phyloP scores from a whole-genome alignment of 2,888 invertebrate species.

The Heliconius hortense region DNA sequence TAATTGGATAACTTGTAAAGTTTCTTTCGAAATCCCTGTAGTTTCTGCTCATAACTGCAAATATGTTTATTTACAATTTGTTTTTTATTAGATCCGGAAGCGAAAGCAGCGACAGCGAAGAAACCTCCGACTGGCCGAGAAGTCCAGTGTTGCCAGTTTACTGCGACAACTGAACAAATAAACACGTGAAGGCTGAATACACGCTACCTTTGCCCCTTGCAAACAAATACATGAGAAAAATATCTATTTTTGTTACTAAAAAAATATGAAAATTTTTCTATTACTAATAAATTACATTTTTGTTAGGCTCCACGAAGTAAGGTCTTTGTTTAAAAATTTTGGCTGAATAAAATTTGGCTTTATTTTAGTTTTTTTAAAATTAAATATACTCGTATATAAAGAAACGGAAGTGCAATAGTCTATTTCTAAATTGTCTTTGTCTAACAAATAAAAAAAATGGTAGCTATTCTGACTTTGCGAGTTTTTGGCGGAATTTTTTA shows the following conservation, averaged over 20 bases:
- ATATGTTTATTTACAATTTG: background rate
- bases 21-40: too few species aligned
- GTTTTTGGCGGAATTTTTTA: constrained; percentile 20
- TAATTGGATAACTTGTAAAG: too few species aligned
- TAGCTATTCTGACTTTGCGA: constrained; percentile 36
- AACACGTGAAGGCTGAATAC: constrained; percentile 13
- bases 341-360: constrained; percentile 26
- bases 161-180: constrained; percentile 63
- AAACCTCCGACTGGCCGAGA: constrained; percentile 84
- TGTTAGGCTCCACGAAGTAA: background rate
- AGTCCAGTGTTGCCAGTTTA: constrained; percentile 84
- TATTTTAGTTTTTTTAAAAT: background rate
- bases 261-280: constrained; percentile 8
- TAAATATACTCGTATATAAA: background rate
- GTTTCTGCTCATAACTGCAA: too few species aligned
- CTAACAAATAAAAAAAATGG: constrained; percentile 19
- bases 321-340: background rate
- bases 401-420: constrained; percentile 22
- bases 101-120: constrained; percentile 82
- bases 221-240: constrained; percentile 11
- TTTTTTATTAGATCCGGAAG: constrained; percentile 80
- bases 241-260: constrained; percentile 17
- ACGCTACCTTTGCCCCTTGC: constrained; percentile 25
- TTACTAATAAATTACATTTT: background rate
- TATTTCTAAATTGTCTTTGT: constrained; percentile 18